A percentile compares a stretch with the other conserved stretches of the same genome.
Evolutionary conservation across 2,797 vertebrate species (phyloP).

Genomic region (Enteromius treurensis): DNA sequence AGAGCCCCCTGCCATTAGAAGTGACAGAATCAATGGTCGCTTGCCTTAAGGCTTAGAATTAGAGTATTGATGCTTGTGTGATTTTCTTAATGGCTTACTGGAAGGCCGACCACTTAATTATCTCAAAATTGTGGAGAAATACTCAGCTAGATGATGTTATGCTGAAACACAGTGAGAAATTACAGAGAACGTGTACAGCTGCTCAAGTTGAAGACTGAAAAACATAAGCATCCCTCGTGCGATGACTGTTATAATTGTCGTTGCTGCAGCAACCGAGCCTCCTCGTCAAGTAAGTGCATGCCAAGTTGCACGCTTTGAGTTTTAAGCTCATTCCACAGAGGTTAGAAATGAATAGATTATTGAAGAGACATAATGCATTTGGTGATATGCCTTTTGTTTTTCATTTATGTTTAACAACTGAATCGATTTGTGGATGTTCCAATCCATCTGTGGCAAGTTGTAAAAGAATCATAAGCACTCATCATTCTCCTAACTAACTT

Average conservation of each 20-base stretch:
- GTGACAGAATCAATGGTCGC: conserved; percentile 62
- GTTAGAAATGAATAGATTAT: conserved; percentile 49
- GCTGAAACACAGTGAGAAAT: conserved; percentile 7
- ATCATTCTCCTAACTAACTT: not conserved
- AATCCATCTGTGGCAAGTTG: not conserved
- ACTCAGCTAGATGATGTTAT: conserved; percentile 34
- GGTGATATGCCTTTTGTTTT: conserved; percentile 24
- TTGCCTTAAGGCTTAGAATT: conserved; percentile 60
- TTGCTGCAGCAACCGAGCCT: conserved; percentile 53
- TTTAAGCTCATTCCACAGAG: conserved; percentile 42
- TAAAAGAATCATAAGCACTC: not conserved
- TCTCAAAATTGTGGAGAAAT: conserved; percentile 47
- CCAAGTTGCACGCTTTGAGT: conserved; percentile 26
- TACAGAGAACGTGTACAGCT: not conserved
- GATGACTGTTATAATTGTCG: conserved; percentile 45
- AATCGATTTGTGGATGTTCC: conserved; percentile 12
- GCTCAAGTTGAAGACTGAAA: conserved; percentile 9
- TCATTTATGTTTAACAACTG: conserved; percentile 35
- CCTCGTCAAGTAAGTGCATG: conserved; percentile 34
- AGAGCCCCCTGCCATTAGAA: conserved; percentile 50
- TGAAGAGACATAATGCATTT: conserved; percentile 40
- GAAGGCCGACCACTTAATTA: conserved; percentile 64
- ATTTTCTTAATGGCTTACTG: conserved; percentile 59
- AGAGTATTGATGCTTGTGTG: conserved; percentile 56
- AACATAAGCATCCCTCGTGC: conserved; percentile 38